A percentile compares a stretch with the other conserved stretches of the same genome.
phyloP scores from a whole-genome alignment of 2,113 vertebrate species.

The Colinus virginianus region DNA sequence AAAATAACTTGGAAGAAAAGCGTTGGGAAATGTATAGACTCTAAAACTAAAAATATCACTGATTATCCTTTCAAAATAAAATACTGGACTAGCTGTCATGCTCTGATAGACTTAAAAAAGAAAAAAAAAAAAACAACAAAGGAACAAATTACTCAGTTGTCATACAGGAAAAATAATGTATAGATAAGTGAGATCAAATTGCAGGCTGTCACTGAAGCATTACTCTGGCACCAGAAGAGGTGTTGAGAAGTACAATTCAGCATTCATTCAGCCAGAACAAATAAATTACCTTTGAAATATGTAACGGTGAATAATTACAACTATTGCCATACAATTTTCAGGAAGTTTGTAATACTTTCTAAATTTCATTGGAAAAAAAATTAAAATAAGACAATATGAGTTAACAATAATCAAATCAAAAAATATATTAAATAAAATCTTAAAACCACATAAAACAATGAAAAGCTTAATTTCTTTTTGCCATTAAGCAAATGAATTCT shows the following conservation, averaged over 20 bases:
- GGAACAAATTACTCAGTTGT: slow-evolving; percentile 59
- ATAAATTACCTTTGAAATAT: slow-evolving; percentile 27
- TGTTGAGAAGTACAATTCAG: slow-evolving; percentile 64
- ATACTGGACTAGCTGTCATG: slow-evolving; percentile 22
- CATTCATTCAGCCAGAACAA: slow-evolving; percentile 58
- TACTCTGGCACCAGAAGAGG: slow-evolving; percentile 25
- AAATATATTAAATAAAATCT: neutral
- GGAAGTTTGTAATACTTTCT: neutral
- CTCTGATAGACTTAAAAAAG: slow-evolving; percentile 48
- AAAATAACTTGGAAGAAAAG: neutral
- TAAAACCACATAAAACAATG: neutral
- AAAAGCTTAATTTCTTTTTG: neutral
- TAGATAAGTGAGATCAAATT: slow-evolving; percentile 60
- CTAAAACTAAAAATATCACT: slow-evolving; percentile 18
- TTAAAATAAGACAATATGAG: too few relatives aligned
- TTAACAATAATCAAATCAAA: neutral
- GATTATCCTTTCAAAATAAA: slow-evolving; percentile 29
- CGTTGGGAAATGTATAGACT: neutral
- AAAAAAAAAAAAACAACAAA: slow-evolving; percentile 47
- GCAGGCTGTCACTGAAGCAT: slow-evolving; percentile 13
- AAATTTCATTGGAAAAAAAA: neutral
- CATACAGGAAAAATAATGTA: slow-evolving; percentile 53
- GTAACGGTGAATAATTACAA: slow-evolving; percentile 57
- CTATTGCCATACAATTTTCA: slow-evolving; percentile 64
- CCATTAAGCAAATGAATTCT: neutral